These are phyloP conservation scores for Neoniphon sammara DNA, from an alignment of 2,797 vertebrate genomes.

Conservation along the genomic window DNA sequence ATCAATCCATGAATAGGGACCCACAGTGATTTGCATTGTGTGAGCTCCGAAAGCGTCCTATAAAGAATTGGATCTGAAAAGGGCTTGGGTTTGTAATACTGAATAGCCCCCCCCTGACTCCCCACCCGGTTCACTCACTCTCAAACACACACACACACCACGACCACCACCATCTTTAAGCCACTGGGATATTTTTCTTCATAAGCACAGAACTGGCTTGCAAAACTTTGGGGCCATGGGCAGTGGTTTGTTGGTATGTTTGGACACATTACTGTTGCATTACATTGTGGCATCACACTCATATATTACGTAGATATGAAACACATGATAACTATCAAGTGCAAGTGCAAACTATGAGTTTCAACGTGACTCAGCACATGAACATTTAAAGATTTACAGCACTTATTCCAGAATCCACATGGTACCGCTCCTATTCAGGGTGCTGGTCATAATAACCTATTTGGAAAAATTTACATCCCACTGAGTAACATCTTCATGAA, in stretches of 20 bases:
- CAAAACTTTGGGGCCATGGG: conserved; percentile 70
- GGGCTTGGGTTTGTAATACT: conserved; percentile 83
- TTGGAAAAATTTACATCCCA: too few species aligned
- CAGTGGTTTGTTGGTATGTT: conserved; percentile 58
- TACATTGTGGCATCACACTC: too few species aligned
- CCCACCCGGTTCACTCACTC: neutral
- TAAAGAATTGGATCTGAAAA: conserved; percentile 79
- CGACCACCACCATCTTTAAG: conserved; percentile 3
- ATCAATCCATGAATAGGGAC: conserved; percentile 90
- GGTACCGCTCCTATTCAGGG: too few species aligned
- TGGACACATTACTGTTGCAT: too few species aligned
- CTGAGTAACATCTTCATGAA: too few species aligned
- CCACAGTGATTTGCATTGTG: conserved; percentile 91
- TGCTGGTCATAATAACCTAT: too few species aligned
- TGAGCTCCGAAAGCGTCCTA: conserved; percentile 82
- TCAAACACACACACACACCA: neutral
- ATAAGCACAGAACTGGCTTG: conserved; percentile 79
- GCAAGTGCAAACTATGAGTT: too few species aligned
- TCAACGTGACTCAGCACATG: too few species aligned
- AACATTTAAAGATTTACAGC: too few species aligned
- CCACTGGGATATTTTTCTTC: conserved; percentile 54
- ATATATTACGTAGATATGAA: too few species aligned
- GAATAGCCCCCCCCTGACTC: conserved; percentile 73
- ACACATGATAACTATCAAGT: neutral
- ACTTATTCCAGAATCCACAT: too few species aligned